These are phyloP conservation scores for Ashinkailepas kermadecensis DNA, from an alignment of 2,888 invertebrate species.

Conservation along the genomic window DNA sequence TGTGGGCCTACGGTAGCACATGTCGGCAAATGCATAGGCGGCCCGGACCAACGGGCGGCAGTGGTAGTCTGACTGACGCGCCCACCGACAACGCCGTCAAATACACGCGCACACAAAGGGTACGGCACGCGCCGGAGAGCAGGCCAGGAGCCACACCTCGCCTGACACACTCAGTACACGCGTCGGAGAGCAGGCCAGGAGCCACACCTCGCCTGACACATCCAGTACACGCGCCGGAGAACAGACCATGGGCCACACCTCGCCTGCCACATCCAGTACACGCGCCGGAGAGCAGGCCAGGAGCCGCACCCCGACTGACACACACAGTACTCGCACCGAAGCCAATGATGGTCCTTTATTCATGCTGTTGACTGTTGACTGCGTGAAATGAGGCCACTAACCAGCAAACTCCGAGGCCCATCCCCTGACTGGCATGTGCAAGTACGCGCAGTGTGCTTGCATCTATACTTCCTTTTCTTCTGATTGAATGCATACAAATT, in stretches of 20 bases:
- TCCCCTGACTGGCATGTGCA: no score
- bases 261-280: neutral
- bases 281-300: neutral
- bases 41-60: neutral
- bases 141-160: neutral
- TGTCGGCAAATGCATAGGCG: neutral
- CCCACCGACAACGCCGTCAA: conserved; percentile 23
- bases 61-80: neutral
- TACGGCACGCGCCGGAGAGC: no score
- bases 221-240: neutral
- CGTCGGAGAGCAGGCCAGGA: neutral
- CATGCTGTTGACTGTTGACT: no score
- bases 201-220: neutral
- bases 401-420: no score
- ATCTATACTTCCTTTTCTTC: no score
- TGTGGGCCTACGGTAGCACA: neutral
- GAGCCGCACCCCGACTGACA: no score
- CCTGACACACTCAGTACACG: neutral
- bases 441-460: no score
- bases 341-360: no score
- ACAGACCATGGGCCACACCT: neutral
- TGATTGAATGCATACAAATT: no score
- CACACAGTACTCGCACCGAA: no score
- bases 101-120: conserved; percentile 24
- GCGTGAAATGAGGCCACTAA: no score